phyloP scores from a whole-genome alignment of 1,140 invertebrate species.

The Ceratoteleas bidentatus region DNA sequence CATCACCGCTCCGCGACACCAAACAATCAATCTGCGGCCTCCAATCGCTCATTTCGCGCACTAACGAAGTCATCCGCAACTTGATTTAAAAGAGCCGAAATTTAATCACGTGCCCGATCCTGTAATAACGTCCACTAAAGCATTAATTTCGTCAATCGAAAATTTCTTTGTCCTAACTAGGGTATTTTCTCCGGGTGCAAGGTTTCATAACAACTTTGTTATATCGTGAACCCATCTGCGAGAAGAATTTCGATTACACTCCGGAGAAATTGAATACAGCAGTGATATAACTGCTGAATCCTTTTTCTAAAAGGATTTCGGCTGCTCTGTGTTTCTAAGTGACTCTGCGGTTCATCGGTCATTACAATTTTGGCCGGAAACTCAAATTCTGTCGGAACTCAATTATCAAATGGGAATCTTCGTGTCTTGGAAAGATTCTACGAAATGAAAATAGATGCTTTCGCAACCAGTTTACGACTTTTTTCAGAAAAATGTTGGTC shows the following conservation, averaged over 20 bases:
- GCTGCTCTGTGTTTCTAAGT: conserved; percentile 47
- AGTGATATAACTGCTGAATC: conserved; percentile 56
- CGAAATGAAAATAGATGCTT: no score
- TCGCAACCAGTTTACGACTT: not conserved
- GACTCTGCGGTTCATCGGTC: conserved; percentile 35
- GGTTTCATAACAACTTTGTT: conserved; percentile 51
- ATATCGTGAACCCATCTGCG: conserved; percentile 53
- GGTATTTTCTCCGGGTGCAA: conserved; percentile 34
- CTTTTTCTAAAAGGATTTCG: conserved; percentile 55
- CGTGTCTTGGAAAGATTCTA: no score
- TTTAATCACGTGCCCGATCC: no score
- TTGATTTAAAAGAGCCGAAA: no score
- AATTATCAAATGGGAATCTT: no score
- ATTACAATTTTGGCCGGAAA: no score
- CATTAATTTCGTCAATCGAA: conserved; percentile 25
- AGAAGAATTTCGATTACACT: conserved; percentile 62
- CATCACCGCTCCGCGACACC: no score
- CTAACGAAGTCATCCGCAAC: no score
- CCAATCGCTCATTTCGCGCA: no score
- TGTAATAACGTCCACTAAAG: conserved; percentile 23
- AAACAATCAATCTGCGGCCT: no score
- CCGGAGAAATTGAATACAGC: conserved; percentile 55
- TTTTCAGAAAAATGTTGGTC: not conserved
- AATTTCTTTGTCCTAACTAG: conserved; percentile 35
- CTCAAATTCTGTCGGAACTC: no score